Conservation (phyloP, 1,140 invertebrate species). For the Popillia japonica region DNA sequence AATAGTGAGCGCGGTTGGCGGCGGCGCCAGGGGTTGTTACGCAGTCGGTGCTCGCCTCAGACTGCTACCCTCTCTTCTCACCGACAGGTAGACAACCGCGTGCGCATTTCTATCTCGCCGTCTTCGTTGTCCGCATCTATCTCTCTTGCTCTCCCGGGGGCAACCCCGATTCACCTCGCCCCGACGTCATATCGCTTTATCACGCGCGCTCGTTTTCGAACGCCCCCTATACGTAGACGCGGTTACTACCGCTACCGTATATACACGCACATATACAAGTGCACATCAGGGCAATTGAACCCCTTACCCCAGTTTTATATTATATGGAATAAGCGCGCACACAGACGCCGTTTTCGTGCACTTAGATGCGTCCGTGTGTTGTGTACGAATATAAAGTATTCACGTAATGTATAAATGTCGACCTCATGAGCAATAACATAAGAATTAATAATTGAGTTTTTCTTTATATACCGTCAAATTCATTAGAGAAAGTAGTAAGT, state of each 20-base stretch:
- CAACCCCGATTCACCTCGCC: neutral
- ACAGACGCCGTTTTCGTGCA: neutral
- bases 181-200: constrained; percentile 7
- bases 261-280: neutral
- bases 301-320: constrained; percentile 16
- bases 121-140: constrained; percentile 41
- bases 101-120: constrained; percentile 41
- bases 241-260: constrained; percentile 35
- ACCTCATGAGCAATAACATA: neutral
- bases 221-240: constrained; percentile 39
- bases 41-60: constrained; percentile 56
- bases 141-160: constrained; percentile 15
- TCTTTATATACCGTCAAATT: no score
- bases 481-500: no score
- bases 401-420: neutral
- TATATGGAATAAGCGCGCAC: constrained; percentile 3
- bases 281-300: constrained; percentile 1
- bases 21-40: constrained; percentile 56
- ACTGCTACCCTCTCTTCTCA: constrained; percentile 54
- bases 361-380: neutral
- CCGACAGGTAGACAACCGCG: constrained; percentile 47
- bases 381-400: constrained; percentile 1
- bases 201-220: constrained; percentile 12
- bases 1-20: constrained; percentile 49
- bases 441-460: neutral